These are phyloP conservation scores for Cephalophus harveyi DNA, from an alignment of 2,113 vertebrate species.

Conservation along the genomic window DNA sequence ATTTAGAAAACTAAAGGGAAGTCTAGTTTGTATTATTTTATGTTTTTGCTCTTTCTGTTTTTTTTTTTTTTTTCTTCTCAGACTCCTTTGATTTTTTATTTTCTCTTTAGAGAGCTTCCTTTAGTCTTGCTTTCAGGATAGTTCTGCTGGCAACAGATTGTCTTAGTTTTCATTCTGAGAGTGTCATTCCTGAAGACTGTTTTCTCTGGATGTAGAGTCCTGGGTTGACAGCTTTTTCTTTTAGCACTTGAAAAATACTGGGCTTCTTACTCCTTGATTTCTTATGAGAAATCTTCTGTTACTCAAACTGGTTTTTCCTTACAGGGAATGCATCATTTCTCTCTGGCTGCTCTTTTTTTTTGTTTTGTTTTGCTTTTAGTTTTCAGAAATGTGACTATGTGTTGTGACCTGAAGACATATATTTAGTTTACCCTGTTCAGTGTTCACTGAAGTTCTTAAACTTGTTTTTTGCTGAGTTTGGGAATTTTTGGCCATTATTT, in stretches of 20 bases:
- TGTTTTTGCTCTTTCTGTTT: not conserved
- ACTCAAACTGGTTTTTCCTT: not conserved
- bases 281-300: constrained; percentile 7
- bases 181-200: not conserved
- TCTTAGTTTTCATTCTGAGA: not conserved
- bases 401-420: not conserved
- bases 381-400: not conserved
- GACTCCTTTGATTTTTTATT: not conserved
- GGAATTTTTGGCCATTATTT: not conserved
- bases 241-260: not conserved
- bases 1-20: constrained; percentile 28
- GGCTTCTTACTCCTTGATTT: not conserved
- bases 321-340: not conserved
- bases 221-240: constrained; percentile 11
- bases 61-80: not conserved
- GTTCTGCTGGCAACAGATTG: not conserved
- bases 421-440: not conserved
- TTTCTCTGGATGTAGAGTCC: constrained; percentile 8
- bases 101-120: not conserved
- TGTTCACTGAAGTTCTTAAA: not conserved
- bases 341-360: not conserved
- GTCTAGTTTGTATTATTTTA: not conserved
- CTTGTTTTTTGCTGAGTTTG: not conserved
- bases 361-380: not conserved
- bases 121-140: not conserved